phyloP scores from a whole-genome alignment of 2,113 vertebrate species.

The Tupaia tana region DNA sequence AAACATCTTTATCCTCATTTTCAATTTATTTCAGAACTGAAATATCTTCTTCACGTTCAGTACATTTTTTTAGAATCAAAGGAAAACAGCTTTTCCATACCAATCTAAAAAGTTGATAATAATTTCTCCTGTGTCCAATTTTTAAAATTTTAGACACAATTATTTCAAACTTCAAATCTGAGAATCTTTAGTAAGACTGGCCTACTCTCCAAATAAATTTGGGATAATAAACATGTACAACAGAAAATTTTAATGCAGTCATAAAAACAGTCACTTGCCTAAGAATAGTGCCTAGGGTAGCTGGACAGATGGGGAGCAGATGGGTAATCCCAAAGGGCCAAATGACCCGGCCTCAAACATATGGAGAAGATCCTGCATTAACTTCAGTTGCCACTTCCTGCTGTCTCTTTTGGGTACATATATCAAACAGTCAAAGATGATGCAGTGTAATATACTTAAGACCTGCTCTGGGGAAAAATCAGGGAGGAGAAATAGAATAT shows the following conservation, averaged over 20 bases:
- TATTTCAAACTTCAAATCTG: slow-evolving; percentile 39
- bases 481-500: neutral
- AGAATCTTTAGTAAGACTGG: slow-evolving; percentile 28
- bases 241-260: slow-evolving; percentile 36
- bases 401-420: slow-evolving; percentile 66
- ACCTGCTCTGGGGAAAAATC: neutral
- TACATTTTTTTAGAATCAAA: slow-evolving; percentile 54
- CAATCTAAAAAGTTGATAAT: neutral
- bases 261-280: slow-evolving; percentile 50
- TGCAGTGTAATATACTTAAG: slow-evolving; percentile 59
- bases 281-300: neutral
- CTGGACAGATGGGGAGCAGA: slow-evolving; percentile 77
- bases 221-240: slow-evolving; percentile 15
- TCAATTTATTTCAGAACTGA: slow-evolving; percentile 33
- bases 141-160: slow-evolving; percentile 43
- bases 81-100: slow-evolving; percentile 14
- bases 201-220: slow-evolving; percentile 43
- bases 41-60: slow-evolving; percentile 2
- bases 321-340: slow-evolving; percentile 62
- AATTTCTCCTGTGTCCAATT: neutral
- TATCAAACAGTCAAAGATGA: slow-evolving; percentile 68
- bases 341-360: slow-evolving; percentile 67
- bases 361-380: slow-evolving; percentile 63
- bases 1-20: slow-evolving; percentile 44
- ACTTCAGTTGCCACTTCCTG: slow-evolving; percentile 70